phyloP scores from a whole-genome alignment of 2,888 invertebrate species.

The Dasypogon diadema region DNA sequence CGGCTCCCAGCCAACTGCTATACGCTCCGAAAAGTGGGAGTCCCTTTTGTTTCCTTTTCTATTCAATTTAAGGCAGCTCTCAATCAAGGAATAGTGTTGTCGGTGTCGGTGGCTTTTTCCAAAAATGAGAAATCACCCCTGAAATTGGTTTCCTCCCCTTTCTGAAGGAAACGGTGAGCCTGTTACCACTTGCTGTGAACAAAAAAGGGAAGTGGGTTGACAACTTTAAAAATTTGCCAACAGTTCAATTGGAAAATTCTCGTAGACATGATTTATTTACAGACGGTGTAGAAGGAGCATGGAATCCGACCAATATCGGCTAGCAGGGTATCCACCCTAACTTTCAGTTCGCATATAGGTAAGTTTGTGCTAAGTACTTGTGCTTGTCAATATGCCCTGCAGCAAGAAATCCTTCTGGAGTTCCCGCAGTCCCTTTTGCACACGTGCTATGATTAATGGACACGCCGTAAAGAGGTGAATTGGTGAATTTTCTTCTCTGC shows the following conservation, averaged over 20 bases:
- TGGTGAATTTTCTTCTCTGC: conserved; percentile 28
- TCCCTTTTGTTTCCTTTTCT: background rate
- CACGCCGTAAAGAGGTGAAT: conserved; percentile 45
- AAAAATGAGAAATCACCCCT: conserved; percentile 43
- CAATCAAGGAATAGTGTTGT: conserved; percentile 38
- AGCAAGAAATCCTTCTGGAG: conserved; percentile 5
- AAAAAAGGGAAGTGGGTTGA: conserved; percentile 22
- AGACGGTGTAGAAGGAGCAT: background rate
- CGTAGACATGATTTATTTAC: conserved; percentile 41
- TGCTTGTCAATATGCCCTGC: conserved; percentile 5
- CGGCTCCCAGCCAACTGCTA: background rate
- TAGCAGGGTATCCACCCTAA: background rate
- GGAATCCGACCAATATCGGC: conserved; percentile 5
- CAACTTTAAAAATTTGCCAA: conserved; percentile 49
- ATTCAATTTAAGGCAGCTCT: conserved; percentile 11
- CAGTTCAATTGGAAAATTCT: conserved; percentile 51
- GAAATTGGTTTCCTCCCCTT: conserved; percentile 28
- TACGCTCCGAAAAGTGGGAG: too few relatives aligned
- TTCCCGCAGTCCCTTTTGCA: background rate
- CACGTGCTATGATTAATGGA: conserved; percentile 39
- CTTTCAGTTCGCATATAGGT: background rate
- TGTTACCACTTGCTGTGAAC: background rate
- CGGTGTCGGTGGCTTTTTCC: conserved; percentile 4
- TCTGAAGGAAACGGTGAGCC: background rate
- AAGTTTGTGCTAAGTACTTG: conserved; percentile 5